Evolutionary conservation across 2,113 vertebrate species (phyloP).

Genomic region (Mastomys natalensis): DNA sequence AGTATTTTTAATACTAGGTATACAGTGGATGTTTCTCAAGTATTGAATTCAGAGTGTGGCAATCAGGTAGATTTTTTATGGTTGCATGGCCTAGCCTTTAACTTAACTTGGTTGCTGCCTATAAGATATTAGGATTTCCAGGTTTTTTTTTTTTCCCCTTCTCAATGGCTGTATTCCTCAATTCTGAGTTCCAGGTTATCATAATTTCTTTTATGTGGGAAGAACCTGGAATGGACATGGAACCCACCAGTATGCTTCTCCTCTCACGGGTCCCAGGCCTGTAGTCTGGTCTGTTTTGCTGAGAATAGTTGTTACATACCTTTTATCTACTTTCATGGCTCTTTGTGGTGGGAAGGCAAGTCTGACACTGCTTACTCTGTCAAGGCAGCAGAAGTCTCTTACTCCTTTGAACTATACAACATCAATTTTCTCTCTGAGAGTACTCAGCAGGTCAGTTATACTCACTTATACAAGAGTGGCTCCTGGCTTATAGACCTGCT

Average conservation of each 20-base stretch:
- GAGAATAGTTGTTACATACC: background rate
- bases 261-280: background rate
- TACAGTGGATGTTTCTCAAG: background rate
- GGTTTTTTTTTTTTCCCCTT: background rate
- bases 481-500: background rate
- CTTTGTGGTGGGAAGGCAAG: conserved; percentile 6
- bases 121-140: background rate
- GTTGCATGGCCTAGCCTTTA: background rate
- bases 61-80: background rate
- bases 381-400: conserved; percentile 1
- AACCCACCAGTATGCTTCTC: background rate
- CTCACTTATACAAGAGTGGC: background rate
- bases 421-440: background rate
- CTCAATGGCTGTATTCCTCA: background rate
- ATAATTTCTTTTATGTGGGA: background rate
- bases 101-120: background rate
- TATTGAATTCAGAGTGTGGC: background rate
- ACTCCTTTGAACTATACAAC: background rate
- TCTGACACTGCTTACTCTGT: conserved; percentile 5
- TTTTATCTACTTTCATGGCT: background rate
- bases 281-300: background rate
- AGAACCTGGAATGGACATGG: background rate
- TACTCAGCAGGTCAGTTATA: background rate
- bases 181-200: background rate
- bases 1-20: background rate